phyloP scores from a whole-genome alignment of 2,888 invertebrate species.

The Lymantria monacha region DNA sequence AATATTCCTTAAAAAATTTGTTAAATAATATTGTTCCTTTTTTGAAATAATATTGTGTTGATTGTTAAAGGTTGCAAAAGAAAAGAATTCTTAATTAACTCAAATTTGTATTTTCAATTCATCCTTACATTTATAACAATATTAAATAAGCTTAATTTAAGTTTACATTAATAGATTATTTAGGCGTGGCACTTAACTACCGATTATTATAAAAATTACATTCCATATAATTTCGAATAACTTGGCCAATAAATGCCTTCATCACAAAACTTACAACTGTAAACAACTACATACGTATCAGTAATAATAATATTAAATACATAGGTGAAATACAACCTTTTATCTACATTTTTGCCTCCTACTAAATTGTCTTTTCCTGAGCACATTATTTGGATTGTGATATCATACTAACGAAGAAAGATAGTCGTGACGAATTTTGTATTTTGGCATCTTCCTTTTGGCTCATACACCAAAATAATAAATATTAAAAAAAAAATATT shows the following conservation, averaged over 20 bases:
- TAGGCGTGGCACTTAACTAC: constrained; percentile 79
- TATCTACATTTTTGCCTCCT: constrained; percentile 50
- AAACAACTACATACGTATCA: constrained; percentile 27
- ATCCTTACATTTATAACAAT: constrained; percentile 69
- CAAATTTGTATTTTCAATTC: constrained; percentile 67
- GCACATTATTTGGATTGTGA: constrained; percentile 55
- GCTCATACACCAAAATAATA: constrained; percentile 67
- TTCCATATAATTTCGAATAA: constrained; percentile 64
- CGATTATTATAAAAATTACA: constrained; percentile 66
- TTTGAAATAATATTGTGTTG: not conserved
- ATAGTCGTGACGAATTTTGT: constrained; percentile 61
- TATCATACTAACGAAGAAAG: constrained; percentile 39
- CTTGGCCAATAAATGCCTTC: constrained; percentile 77
- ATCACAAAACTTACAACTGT: constrained; percentile 63
- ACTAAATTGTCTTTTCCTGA: constrained; percentile 76
- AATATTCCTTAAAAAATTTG: too few relatives aligned
- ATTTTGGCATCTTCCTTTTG: constrained; percentile 77
- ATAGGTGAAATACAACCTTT: constrained; percentile 44
- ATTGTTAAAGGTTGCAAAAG: not conserved
- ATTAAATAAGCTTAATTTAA: constrained; percentile 72
- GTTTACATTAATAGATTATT: constrained; percentile 56
- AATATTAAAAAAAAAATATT: constrained; percentile 15
- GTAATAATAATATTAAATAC: constrained; percentile 21
- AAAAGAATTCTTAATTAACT: constrained; percentile 36
- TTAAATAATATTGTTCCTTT: too few relatives aligned